Conservation (phyloP, 1,140 invertebrate genomes). For the Drosophila trapezifrons region DNA sequence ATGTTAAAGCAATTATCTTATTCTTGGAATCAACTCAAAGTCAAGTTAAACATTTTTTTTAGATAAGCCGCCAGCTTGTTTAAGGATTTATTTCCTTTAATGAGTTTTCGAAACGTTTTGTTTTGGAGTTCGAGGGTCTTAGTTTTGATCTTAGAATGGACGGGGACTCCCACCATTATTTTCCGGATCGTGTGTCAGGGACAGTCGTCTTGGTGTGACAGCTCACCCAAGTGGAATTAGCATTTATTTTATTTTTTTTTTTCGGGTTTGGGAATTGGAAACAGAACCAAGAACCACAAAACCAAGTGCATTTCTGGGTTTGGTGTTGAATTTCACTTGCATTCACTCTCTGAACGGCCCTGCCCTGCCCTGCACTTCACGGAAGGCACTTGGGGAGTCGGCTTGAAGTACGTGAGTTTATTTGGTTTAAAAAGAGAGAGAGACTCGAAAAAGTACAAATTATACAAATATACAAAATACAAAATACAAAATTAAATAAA, state of each 20-base stretch:
- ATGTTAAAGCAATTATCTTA: no score
- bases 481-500: conserved; percentile 19
- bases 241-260: no score
- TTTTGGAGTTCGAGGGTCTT: conserved; percentile 7
- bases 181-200: conserved; percentile 26
- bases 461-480: neutral
- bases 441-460: conserved; percentile 5
- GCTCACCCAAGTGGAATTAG: conserved; percentile 67
- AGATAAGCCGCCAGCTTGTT: no score
- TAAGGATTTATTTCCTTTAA: neutral
- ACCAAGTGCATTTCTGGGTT: conserved; percentile 36
- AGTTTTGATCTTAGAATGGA: conserved; percentile 7
- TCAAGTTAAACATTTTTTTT: neutral
- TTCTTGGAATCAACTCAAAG: neutral
- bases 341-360: conserved; percentile 6
- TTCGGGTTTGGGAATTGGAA: conserved; percentile 13
- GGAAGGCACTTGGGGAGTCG: conserved; percentile 47
- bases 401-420: conserved; percentile 74
- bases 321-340: conserved; percentile 50
- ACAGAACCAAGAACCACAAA: no score
- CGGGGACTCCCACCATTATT: neutral
- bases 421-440: conserved; percentile 30
- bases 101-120: conserved; percentile 7
- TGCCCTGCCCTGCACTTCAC: conserved; percentile 25
- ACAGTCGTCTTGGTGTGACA: conserved; percentile 51